Percentiles rank a stretch among this genome's conserved stretches.
phyloP scores from a whole-genome alignment of 2,888 invertebrate species.

The Melangyna quadrimaculata region DNA sequence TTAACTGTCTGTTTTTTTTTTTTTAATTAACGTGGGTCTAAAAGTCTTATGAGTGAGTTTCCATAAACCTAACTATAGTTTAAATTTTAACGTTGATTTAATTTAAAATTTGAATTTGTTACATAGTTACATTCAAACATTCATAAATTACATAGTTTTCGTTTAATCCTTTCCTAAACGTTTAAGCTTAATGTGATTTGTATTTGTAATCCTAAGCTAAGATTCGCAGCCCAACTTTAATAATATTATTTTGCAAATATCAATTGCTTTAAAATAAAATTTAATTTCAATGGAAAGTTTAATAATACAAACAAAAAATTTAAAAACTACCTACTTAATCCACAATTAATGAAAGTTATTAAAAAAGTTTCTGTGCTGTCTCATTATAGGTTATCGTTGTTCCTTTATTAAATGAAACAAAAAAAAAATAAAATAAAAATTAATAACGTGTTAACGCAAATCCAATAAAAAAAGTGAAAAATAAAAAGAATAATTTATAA shows the following conservation, averaged over 20 bases:
- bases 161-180: not conserved
- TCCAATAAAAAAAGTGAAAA: constrained; percentile 16
- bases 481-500: constrained; percentile 28
- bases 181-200: constrained; percentile 13
- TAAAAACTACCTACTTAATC: not conserved
- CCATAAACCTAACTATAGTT: no score
- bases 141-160: no score
- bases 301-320: not conserved
- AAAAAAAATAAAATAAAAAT: constrained; percentile 37
- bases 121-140: no score
- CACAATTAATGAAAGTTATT: not conserved
- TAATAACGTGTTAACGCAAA: constrained; percentile 47
- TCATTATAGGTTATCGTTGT: constrained; percentile 20
- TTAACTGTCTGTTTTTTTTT: no score
- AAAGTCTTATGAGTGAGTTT: no score
- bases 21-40: no score
- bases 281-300: constrained; percentile 23
- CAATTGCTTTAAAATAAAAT: not conserved
- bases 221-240: not conserved
- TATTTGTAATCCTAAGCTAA: not conserved
- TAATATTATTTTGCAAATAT: not conserved
- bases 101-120: no score
- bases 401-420: constrained; percentile 6
- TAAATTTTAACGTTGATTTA: no score
- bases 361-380: not conserved